Conservation (phyloP, 2,113 vertebrate species). For the Actenoides hombroni region DNA sequence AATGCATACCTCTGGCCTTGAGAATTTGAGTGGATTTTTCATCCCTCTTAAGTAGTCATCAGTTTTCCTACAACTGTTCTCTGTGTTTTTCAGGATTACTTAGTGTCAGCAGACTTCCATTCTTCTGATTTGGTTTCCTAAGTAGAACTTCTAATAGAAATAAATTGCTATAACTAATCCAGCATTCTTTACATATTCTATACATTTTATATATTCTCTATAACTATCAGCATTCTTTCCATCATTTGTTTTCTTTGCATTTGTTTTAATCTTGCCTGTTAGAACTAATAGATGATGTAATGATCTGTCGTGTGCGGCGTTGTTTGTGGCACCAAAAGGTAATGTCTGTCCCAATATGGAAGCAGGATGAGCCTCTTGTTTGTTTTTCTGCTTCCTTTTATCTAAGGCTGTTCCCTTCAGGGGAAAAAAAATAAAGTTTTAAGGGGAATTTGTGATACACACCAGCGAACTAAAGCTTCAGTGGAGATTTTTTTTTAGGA, state of each 20-base stretch:
- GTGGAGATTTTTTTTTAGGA: background rate
- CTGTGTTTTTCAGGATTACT: constrained; percentile 59
- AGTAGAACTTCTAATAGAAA: constrained; percentile 59
- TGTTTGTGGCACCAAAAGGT: background rate
- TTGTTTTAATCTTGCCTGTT: constrained; percentile 54
- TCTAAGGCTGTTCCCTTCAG: background rate
- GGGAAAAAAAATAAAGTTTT: background rate
- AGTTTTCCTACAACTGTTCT: constrained; percentile 55
- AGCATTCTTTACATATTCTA: background rate
- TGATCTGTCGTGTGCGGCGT: background rate
- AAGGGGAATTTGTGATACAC: background rate
- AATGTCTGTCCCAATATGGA: background rate
- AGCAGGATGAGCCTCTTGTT: background rate
- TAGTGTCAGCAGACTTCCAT: constrained; percentile 62
- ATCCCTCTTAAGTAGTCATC: constrained; percentile 59
- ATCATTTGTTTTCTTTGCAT: constrained; percentile 50
- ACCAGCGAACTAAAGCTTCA: background rate
- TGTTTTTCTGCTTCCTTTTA: background rate
- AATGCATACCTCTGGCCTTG: constrained; percentile 16
- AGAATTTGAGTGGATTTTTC: constrained; percentile 60
- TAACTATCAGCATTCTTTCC: constrained; percentile 23
- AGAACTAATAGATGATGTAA: constrained; percentile 11
- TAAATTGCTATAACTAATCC: constrained; percentile 70
- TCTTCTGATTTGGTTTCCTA: constrained; percentile 70
- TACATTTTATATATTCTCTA: too few species aligned